Evolutionary conservation across 2,888 invertebrate species (phyloP), one percentile per base, ranked within the genome.

Genomic region (Drosophila kokeensis): DNA sequence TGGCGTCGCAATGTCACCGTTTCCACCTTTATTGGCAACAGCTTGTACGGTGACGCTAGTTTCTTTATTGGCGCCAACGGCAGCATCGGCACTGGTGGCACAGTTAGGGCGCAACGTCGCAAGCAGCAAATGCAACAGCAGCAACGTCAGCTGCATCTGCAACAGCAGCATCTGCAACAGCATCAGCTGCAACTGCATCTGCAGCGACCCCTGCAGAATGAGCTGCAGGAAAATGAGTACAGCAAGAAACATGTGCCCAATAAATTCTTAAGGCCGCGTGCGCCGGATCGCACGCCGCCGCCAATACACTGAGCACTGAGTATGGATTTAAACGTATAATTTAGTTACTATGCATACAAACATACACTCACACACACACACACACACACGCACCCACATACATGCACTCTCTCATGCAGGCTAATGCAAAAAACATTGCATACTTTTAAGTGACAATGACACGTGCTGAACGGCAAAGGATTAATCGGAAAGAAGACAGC

Each of bases 251-350:
- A 93, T 79, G 91, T 93, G 77, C 93, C 93, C 73, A 92, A 92
- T 82, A 91, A 90, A 60, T 83, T 93, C 71, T 80, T 93, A 59
- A 84, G 89, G 74, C 87, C 86, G 61, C 93, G 92, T 80, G 90
- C 89, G 71, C 90, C 89, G 60, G 92, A 92, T 83, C 93, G 93
- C 82, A 93, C 93, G 80, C 93, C 93, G 76, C 93, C 93, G 65
- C 93, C 93, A 52, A 84, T 93, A 69, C 93, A 93, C 66, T 92
- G 86, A 84, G 67, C 40, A 36, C 59, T 58, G 52, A 42, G 52
- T 60, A 49, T 73, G 50, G 36, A 67, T 49, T 61, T 63, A 73
- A 60, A 57, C 63, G 49, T 73, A 55, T 79, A 66, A 73, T 77
- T 83, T 87, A 89, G 89, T 87, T 89, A 76, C 83, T 65, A 82